Conservation (phyloP, 1,140 invertebrate genomes). For the Drosophila trapezifrons region DNA sequence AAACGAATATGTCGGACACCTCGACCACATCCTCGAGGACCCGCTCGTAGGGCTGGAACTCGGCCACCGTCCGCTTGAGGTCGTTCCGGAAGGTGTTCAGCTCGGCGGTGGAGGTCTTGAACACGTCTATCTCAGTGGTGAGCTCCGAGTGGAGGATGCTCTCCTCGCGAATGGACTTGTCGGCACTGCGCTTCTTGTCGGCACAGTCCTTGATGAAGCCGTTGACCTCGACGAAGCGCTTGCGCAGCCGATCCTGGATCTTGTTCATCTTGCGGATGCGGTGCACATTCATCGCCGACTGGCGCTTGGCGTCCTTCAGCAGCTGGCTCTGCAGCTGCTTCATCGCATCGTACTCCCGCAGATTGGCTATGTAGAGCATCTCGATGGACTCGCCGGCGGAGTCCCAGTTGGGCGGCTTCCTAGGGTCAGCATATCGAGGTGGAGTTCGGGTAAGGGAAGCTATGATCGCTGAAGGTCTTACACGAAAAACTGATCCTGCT, state of each 20-base stretch:
- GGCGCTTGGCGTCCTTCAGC: constrained; percentile 53
- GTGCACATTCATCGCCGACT: constrained; percentile 54
- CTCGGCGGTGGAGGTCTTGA: constrained; percentile 28
- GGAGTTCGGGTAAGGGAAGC: not conserved
- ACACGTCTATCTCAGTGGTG: constrained; percentile 41
- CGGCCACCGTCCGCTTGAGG: constrained; percentile 58
- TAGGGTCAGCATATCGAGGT: not conserved
- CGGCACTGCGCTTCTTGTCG: constrained; percentile 63
- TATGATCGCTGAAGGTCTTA: constrained; percentile 16
- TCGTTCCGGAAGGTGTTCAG: constrained; percentile 41
- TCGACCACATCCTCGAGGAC: constrained; percentile 73
- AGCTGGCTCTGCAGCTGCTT: constrained; percentile 59
- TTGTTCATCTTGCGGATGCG: constrained; percentile 67
- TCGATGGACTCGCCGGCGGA: constrained; percentile 68
- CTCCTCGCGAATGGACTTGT: constrained; percentile 56
- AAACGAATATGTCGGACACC: constrained; percentile 68
- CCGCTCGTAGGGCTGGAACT: constrained; percentile 72
- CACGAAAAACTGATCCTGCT: constrained; percentile 70
- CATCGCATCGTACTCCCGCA: constrained; percentile 67
- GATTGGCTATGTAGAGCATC: constrained; percentile 68
- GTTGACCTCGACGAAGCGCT: constrained; percentile 72
- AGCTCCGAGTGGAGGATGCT: constrained; percentile 48
- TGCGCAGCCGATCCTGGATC: constrained; percentile 64
- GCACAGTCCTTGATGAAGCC: constrained; percentile 73
- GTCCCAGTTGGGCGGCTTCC: constrained; percentile 75